These are phyloP conservation scores for Odontophorus gujanensis DNA, from an alignment of 2,113 vertebrate species.

Conservation along the genomic window DNA sequence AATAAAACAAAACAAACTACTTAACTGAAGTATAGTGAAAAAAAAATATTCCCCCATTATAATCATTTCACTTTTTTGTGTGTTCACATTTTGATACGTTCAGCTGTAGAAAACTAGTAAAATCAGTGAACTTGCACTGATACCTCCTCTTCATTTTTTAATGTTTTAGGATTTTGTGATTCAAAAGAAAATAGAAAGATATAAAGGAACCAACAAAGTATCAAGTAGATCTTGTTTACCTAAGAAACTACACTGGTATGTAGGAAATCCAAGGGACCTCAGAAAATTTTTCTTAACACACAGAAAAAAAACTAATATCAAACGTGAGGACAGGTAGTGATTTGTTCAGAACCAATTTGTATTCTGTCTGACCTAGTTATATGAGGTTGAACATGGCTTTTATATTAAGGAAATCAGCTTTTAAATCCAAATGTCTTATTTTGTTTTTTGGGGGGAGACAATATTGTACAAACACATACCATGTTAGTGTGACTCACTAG, in stretches of 20 bases:
- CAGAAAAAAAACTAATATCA: neutral
- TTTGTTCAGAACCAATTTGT: neutral
- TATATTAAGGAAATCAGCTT: neutral
- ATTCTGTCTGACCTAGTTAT: neutral
- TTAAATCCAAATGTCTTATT: neutral
- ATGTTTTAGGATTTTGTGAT: neutral
- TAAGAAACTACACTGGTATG: neutral
- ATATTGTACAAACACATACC: neutral
- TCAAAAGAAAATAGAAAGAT: neutral
- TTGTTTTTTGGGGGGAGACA: neutral
- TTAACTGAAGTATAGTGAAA: neutral
- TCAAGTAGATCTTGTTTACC: neutral
- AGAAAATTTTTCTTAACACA: neutral
- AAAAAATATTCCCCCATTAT: neutral
- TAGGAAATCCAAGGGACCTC: neutral
- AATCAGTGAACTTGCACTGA: neutral
- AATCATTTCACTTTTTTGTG: neutral
- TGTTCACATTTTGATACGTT: neutral
- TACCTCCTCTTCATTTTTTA: neutral
- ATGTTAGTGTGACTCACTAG: neutral
- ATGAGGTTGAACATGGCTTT: neutral
- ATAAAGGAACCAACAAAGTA: neutral
- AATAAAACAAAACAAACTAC: neutral
- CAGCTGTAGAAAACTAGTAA: neutral
- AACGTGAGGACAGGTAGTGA: neutral